Percentiles rank a stretch among this genome's conserved stretches.
phyloP scores from a whole-genome alignment of 2,888 invertebrate species.

The Caenorhabditis japonica region DNA sequence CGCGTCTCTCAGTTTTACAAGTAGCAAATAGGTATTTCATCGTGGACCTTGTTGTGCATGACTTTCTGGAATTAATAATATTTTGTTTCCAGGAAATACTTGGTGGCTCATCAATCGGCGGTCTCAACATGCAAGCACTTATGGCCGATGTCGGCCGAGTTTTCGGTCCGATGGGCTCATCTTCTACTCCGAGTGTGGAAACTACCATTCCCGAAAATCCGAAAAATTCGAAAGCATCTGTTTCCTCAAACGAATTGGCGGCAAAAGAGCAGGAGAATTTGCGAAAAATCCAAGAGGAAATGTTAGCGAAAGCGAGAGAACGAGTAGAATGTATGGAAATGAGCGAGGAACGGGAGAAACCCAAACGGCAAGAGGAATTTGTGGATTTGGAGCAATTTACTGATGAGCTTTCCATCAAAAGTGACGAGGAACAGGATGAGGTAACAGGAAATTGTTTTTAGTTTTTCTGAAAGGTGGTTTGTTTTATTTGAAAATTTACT shows the following conservation, averaged over 20 bases:
- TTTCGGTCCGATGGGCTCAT: conserved; percentile 8
- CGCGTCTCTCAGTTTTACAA: too few relatives aligned
- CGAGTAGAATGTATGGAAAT: conserved; percentile 79
- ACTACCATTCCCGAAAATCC: not conserved
- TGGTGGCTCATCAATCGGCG: conserved; percentile 15
- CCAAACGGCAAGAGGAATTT: conserved; percentile 43
- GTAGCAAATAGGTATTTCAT: too few relatives aligned
- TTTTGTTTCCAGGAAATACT: conserved; percentile 41
- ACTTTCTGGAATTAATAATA: too few relatives aligned
- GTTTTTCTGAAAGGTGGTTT: too few relatives aligned
- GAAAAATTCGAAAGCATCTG: not conserved
- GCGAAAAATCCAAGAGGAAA: conserved; percentile 13
- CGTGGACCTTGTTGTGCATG: too few relatives aligned
- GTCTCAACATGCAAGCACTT: conserved; percentile 32
- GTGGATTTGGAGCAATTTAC: conserved; percentile 63
- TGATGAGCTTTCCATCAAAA: conserved; percentile 49
- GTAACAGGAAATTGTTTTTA: too few relatives aligned
- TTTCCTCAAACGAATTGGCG: conserved; percentile 1
- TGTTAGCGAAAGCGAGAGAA: conserved; percentile 23
- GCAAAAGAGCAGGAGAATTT: conserved; percentile 15
- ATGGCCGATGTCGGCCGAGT: conserved; percentile 48
- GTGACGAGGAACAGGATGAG: conserved; percentile 55
- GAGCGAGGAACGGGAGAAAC: conserved; percentile 54
- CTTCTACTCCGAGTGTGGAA: not conserved
- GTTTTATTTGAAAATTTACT: too few relatives aligned